Evolutionary conservation across 2,797 vertebrate species (phyloP).

Genomic region (Acanthurus tractus): DNA sequence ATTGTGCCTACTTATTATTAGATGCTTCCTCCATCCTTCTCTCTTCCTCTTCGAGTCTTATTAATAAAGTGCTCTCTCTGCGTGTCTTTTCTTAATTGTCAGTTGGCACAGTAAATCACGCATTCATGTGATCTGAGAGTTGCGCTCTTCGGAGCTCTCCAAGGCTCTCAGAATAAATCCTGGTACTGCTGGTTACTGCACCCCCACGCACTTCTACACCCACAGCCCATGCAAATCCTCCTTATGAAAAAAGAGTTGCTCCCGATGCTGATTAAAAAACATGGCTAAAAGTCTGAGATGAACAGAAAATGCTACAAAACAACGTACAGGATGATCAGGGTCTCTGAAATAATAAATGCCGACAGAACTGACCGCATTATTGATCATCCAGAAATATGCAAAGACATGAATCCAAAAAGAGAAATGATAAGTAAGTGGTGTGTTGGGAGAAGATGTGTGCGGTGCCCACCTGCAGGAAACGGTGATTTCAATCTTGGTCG

Average conservation of each 20-base stretch:
- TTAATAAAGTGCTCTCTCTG: neutral
- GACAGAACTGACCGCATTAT: neutral
- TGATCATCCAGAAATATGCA: neutral
- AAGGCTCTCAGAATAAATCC: conserved; percentile 65
- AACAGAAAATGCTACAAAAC: neutral
- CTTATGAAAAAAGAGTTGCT: conserved; percentile 40
- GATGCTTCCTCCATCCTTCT: too few relatives aligned
- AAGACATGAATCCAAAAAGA: neutral
- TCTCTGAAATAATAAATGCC: neutral
- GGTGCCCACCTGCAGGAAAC: conserved; percentile 93
- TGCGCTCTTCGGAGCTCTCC: conserved; percentile 56
- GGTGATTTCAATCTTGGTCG: conserved; percentile 95
- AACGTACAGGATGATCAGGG: neutral
- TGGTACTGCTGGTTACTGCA: conserved; percentile 47
- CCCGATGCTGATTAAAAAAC: neutral
- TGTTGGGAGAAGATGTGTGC: neutral
- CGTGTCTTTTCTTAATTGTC: conserved; percentile 6
- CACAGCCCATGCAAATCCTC: conserved; percentile 64
- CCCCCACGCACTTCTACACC: conserved; percentile 73
- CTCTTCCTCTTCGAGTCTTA: neutral
- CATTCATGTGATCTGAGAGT: conserved; percentile 57
- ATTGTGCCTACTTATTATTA: neutral
- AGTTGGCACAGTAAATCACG: conserved; percentile 35
- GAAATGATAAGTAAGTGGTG: neutral
- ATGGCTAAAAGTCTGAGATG: conserved; percentile 11